A percentile compares a stretch with the other conserved stretches of the same genome.
Conservation (phyloP, 2,113 vertebrate genomes). For the Solenodon paradoxus region DNA sequence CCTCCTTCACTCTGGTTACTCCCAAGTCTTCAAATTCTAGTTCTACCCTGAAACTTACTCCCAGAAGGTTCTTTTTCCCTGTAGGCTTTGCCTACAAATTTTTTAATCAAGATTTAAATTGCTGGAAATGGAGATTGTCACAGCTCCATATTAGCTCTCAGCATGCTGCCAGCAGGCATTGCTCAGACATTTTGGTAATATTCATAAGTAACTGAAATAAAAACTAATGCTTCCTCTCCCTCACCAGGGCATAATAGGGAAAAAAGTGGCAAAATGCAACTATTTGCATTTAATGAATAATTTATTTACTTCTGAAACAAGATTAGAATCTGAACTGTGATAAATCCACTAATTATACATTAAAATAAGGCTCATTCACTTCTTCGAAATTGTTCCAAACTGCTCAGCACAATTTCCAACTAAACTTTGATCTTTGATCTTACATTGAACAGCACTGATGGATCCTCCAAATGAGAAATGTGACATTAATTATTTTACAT, state of each 20-base stretch:
- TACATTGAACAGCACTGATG: not conserved
- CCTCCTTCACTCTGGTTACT: not conserved
- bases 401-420: conserved; percentile 18
- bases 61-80: not conserved
- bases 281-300: conserved; percentile 45
- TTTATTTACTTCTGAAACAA: conserved; percentile 40
- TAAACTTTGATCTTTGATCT: not conserved
- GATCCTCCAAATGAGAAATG: conserved; percentile 19
- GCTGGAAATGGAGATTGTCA: not conserved
- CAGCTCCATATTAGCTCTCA: not conserved
- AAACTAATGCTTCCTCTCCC: not conserved
- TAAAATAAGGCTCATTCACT: conserved; percentile 24
- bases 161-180: not conserved
- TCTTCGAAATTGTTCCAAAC: conserved; percentile 43
- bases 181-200: not conserved
- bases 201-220: conserved; percentile 12
- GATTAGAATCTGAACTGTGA: not conserved
- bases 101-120: not conserved
- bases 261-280: conserved; percentile 10
- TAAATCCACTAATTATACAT: conserved; percentile 38
- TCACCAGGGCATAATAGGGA: not conserved
- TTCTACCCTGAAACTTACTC: not conserved
- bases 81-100: not conserved
- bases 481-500: conserved; percentile 46
- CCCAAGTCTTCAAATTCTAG: not conserved